Conservation (phyloP, 2,888 invertebrate species). For the Chydorus sphaericus region DNA sequence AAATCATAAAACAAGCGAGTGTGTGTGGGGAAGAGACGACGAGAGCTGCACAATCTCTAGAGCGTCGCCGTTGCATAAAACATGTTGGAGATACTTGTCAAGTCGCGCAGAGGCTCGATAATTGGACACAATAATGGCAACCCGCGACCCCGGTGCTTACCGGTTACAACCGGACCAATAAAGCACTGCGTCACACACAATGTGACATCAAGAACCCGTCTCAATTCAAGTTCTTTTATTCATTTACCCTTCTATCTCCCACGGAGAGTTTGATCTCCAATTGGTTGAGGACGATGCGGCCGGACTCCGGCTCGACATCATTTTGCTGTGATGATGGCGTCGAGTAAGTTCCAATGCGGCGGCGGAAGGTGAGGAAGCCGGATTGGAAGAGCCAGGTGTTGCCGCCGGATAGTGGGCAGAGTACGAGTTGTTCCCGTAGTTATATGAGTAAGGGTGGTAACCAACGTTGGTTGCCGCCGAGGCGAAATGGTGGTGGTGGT, state of each 20-base stretch:
- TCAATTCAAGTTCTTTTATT: too few relatives aligned
- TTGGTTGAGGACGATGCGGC: not conserved
- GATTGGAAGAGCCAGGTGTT: not conserved
- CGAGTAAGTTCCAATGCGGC: not conserved
- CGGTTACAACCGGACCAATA: too few relatives aligned
- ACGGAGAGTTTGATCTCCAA: constrained; percentile 7
- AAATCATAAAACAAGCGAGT: not conserved
- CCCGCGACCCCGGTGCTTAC: too few relatives aligned
- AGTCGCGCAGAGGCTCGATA: too few relatives aligned
- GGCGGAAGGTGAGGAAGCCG: not conserved
- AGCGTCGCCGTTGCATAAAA: too few relatives aligned
- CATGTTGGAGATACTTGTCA: too few relatives aligned
- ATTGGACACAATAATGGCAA: too few relatives aligned
- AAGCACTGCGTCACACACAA: too few relatives aligned
- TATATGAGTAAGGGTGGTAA: constrained; percentile 1
- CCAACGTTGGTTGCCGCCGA: not conserved
- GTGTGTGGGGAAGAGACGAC: not conserved
- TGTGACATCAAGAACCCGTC: too few relatives aligned
- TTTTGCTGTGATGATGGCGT: too few relatives aligned
- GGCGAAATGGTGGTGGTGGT: not conserved
- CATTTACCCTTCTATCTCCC: constrained; percentile 12
- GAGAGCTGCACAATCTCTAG: too few relatives aligned
- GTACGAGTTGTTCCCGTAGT: not conserved
- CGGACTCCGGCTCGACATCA: constrained; percentile 3
- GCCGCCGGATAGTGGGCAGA: not conserved